Conservation (phyloP, 1,140 invertebrate genomes). For the Babylonia areolata region DNA sequence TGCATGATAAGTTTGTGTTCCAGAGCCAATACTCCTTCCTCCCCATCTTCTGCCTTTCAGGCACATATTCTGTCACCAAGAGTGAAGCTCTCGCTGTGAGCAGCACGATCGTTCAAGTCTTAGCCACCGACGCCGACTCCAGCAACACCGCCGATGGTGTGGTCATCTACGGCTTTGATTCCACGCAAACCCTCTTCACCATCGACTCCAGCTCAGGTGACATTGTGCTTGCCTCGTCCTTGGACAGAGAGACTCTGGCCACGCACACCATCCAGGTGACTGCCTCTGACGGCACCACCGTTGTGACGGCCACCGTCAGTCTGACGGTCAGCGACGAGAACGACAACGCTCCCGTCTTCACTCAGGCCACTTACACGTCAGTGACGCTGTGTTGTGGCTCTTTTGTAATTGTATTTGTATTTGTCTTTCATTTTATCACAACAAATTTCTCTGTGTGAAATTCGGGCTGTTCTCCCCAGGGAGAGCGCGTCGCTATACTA, state of each 20-base stretch:
- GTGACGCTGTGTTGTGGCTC: neutral
- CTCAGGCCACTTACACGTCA: constrained; percentile 46
- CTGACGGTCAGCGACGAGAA: constrained; percentile 57
- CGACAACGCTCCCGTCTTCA: constrained; percentile 56
- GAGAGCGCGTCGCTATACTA: too few species aligned
- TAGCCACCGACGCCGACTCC: constrained; percentile 55
- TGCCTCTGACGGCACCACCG: constrained; percentile 45
- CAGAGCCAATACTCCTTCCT: too few species aligned
- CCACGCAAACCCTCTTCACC: constrained; percentile 37
- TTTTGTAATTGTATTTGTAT: too few species aligned
- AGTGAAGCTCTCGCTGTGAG: constrained; percentile 49
- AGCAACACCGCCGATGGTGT: constrained; percentile 45
- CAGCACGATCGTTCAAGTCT: constrained; percentile 46
- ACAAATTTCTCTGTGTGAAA: too few species aligned
- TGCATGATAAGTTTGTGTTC: too few species aligned
- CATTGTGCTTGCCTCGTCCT: constrained; percentile 38
- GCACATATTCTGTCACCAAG: constrained; percentile 42
- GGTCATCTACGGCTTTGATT: constrained; percentile 51
- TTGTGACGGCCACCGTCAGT: constrained; percentile 42
- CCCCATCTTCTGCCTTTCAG: constrained; percentile 41
- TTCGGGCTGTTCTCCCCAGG: too few species aligned
- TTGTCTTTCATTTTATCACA: too few species aligned
- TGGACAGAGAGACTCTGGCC: constrained; percentile 52
- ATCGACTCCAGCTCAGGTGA: constrained; percentile 46
- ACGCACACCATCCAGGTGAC: constrained; percentile 34